Evolutionary conservation across 1,140 invertebrate genomes (phyloP).

Genomic region (Procambarus virginalis): DNA sequence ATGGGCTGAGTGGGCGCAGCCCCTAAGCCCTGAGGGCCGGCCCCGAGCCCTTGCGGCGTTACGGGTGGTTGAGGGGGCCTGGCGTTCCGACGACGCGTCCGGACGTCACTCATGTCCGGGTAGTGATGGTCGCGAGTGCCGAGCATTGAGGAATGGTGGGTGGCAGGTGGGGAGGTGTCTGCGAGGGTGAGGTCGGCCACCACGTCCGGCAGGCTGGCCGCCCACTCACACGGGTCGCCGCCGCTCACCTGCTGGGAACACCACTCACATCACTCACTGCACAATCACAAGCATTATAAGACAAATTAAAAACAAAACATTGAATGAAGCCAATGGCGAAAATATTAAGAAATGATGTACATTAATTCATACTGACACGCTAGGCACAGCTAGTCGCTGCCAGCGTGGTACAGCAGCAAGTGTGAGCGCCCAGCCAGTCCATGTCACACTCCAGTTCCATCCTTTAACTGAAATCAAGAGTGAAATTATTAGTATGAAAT

Average conservation of each 20-base stretch:
- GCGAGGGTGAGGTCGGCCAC: conserved; percentile 38
- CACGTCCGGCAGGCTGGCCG: conserved; percentile 47
- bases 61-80: conserved; percentile 55
- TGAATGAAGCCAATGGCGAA: too few relatives aligned
- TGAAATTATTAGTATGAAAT: too few relatives aligned
- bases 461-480: too few relatives aligned
- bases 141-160: conserved; percentile 27
- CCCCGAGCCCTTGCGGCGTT: conserved; percentile 55
- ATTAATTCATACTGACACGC: too few relatives aligned
- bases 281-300: too few relatives aligned
- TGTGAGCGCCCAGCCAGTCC: too few relatives aligned
- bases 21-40: conserved; percentile 46
- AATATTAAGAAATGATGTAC: too few relatives aligned
- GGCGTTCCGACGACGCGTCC: conserved; percentile 45
- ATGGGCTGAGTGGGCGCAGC: conserved; percentile 27
- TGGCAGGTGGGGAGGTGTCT: conserved; percentile 7
- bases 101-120: conserved; percentile 39
- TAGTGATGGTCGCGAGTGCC: conserved; percentile 59
- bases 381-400: too few relatives aligned
- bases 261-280: too few relatives aligned
- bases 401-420: too few relatives aligned
- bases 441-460: too few relatives aligned
- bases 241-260: conserved; percentile 11
- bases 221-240: conserved; percentile 26
- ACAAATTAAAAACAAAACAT: too few relatives aligned